Conservation (phyloP, 2,888 invertebrate genomes). For the Tetragonisca angustula region DNA sequence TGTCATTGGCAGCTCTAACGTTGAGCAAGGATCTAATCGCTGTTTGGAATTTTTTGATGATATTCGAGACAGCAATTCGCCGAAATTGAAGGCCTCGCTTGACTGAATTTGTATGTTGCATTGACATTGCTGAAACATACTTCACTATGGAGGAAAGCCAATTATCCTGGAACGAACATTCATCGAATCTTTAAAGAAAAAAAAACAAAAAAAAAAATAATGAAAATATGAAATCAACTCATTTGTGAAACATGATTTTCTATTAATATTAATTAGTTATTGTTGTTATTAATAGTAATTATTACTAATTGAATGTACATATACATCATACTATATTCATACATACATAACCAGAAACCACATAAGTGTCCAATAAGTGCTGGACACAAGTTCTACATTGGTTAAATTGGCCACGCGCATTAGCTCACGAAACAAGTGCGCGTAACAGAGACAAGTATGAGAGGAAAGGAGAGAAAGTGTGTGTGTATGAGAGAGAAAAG, state of each 20-base stretch:
- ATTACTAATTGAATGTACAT: constrained; percentile 84
- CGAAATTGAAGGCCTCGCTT: constrained; percentile 66
- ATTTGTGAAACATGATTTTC: constrained; percentile 83
- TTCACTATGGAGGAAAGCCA: constrained; percentile 63
- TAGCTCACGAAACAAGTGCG: constrained; percentile 66
- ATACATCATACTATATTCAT: constrained; percentile 80
- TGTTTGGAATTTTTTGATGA: constrained; percentile 48
- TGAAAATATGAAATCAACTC: constrained; percentile 73
- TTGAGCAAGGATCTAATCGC: constrained; percentile 57
- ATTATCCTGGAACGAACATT: constrained; percentile 73
- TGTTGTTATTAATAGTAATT: constrained; percentile 84
- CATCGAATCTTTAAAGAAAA: constrained; percentile 70
- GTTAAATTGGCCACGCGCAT: constrained; percentile 66
- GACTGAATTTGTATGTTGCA: constrained; percentile 62
- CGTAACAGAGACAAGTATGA: constrained; percentile 69
- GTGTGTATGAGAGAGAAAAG: constrained; percentile 46
- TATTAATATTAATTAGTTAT: constrained; percentile 83
- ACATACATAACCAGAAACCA: constrained; percentile 63
- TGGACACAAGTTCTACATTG: constrained; percentile 63
- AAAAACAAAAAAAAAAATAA: constrained; percentile 17
- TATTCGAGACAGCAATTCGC: constrained; percentile 57
- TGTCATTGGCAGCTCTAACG: constrained; percentile 61
- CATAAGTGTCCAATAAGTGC: constrained; percentile 56
- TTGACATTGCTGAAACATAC: constrained; percentile 58
- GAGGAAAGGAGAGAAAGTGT: constrained; percentile 35